These are phyloP conservation scores for Leptopilina myrica DNA, from an alignment of 2,888 invertebrate species.

Conservation along the genomic window DNA sequence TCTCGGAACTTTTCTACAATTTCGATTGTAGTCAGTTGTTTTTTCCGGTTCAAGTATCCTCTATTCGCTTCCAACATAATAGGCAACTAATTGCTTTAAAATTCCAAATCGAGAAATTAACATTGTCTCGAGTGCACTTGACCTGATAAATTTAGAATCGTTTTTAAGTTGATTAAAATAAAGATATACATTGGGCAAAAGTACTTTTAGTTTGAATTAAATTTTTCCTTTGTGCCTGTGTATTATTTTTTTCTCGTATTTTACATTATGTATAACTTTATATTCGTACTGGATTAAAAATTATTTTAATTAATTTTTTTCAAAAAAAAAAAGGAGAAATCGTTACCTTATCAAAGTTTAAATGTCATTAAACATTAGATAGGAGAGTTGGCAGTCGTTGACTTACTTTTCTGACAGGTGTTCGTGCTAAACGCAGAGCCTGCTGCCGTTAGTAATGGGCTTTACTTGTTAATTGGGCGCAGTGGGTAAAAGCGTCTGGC, in stretches of 20 bases:
- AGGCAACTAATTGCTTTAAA: too few species aligned
- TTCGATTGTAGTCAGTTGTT: too few species aligned
- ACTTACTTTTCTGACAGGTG: conserved; percentile 39
- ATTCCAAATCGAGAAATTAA: neutral
- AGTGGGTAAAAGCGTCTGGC: conserved; percentile 19
- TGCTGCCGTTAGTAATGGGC: conserved; percentile 9
- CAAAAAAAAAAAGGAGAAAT: neutral
- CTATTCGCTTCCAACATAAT: too few species aligned
- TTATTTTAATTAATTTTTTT: neutral
- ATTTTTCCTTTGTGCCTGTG: too few species aligned
- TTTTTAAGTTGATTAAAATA: neutral
- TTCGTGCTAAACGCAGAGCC: conserved; percentile 29
- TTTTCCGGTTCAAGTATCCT: too few species aligned
- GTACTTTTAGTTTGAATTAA: too few species aligned
- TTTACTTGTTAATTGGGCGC: conserved; percentile 19
- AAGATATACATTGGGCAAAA: too few species aligned
- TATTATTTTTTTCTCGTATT: too few species aligned
- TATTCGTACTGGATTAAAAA: neutral
- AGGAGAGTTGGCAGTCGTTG: conserved; percentile 16
- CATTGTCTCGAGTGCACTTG: neutral
- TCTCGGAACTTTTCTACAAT: too few species aligned
- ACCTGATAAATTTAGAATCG: neutral
- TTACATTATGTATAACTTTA: too few species aligned
- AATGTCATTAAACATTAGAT: conserved; percentile 30
- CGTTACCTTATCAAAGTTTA: conserved; percentile 22